Base-by-base conservation (phyloP, 2,113 vertebrate species). In the Suricata suricatta region DNA sequence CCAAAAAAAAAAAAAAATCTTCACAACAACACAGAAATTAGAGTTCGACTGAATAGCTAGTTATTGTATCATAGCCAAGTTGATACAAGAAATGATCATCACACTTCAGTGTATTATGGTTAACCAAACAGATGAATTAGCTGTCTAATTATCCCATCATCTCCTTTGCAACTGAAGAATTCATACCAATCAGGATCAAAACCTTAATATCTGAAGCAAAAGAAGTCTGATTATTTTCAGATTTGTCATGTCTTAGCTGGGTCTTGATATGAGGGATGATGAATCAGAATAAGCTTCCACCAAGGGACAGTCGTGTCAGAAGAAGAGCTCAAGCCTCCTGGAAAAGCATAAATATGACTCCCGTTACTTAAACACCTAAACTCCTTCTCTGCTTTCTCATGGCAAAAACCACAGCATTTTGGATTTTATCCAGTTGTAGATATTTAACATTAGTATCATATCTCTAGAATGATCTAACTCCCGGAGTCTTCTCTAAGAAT, bases 161-260 rank as follows among this genome's bases (percentile, higher is more conserved):
- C 12, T 92, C 11, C 7, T 82, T 82, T 50, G 29, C 50, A 86
- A 60, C 16, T n/a, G 19, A 68, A 38, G 15, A 50, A 74, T 69
- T 33, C 19, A 47, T 44, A 41, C 16, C 9, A 86, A 41, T 54
- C 7, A 77, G 19, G 2, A 71, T 57, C 2, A 41, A 92, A 44
- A 47, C 10, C 63, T 84, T 52, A 64, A 88, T 44, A 77, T 77
- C 50, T 71, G 14, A 71, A 92, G 9, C n/a, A 87, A 86, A 93
- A 52, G 14, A 68, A 81, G 7, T 31, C 50, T 63, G 15, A 35
- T 57, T 69, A 69, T 54, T 68, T 85, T 12, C 23, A 94, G 19
- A 85, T 52, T 84, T 89, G 21, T 60, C 25, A 93, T 72, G 21
- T 68, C 5, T 17, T 60, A 10, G 3, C 3, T 25, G 3, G 17